Percentiles rank a stretch among this genome's conserved stretches.
phyloP scores from a whole-genome alignment of 2,113 vertebrate species.

The Petrocephalus zakoni region DNA sequence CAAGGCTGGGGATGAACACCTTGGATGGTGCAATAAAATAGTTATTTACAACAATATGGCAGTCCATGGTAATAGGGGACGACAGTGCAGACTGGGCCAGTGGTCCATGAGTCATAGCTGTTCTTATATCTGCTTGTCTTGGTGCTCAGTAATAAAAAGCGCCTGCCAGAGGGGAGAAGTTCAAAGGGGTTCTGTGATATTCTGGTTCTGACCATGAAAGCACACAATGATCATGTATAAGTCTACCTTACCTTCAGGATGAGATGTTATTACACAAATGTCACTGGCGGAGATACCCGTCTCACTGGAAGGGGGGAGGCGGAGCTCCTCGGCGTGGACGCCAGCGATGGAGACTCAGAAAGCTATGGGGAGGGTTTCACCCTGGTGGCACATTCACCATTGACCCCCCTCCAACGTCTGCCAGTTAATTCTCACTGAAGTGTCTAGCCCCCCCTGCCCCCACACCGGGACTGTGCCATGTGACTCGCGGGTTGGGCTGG shows the following conservation, averaged over 20 bases:
- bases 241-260: no score
- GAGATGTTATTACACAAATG: no score
- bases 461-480: not conserved
- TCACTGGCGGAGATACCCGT: not conserved
- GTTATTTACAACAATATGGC: not conserved
- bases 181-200: no score
- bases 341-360: not conserved
- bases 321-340: not conserved
- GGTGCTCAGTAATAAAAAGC: no score
- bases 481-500: not conserved
- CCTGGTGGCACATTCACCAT: conserved; percentile 70
- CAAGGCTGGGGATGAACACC: not conserved
- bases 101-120: not conserved
- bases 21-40: not conserved
- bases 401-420: conserved; percentile 44
- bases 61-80: not conserved
- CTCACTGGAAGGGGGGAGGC: not conserved
- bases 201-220: no score
- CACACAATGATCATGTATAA: no score
- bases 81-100: not conserved
- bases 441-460: conserved; percentile 21
- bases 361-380: conserved; percentile 53
- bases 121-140: not conserved
- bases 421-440: conserved; percentile 54
- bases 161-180: no score